Conservation (phyloP, 2,888 invertebrate species). For the Pedicia rivosa region DNA sequence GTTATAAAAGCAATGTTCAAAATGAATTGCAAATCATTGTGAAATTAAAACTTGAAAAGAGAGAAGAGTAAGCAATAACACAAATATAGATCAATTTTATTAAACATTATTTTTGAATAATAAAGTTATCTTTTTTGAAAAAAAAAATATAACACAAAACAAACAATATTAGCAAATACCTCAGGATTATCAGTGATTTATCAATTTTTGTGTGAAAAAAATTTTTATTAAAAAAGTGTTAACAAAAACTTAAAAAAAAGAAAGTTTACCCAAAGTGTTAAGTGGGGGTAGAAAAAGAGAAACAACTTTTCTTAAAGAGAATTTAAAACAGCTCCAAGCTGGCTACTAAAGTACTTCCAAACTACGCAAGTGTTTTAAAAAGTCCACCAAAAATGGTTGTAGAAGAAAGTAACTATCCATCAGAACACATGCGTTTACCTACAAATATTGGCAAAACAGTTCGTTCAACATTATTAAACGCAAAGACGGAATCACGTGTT, state of each 20-base stretch:
- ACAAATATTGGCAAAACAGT: slow-evolving; percentile 25
- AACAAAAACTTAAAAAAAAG: not conserved
- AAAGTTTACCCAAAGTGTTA: not conserved
- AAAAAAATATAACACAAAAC: not conserved
- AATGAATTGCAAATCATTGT: slow-evolving; percentile 1
- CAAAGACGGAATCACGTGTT: slow-evolving; percentile 27
- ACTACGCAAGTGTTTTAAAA: slow-evolving; percentile 10
- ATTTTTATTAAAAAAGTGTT: not conserved
- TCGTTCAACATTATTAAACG: slow-evolving; percentile 24
- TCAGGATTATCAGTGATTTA: slow-evolving; percentile 3
- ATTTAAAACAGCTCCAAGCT: slow-evolving; percentile 11
- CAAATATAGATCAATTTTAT: not conserved
- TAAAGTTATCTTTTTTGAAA: not conserved
- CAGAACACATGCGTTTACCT: slow-evolving; percentile 12
- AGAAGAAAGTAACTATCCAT: slow-evolving; percentile 13
- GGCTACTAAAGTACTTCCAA: slow-evolving; percentile 13
- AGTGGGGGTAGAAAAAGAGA: not conserved
- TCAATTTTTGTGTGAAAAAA: not conserved
- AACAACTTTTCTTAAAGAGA: slow-evolving; percentile 1
- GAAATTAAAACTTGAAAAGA: not conserved
- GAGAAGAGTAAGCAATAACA: not conserved
- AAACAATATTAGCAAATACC: not conserved
- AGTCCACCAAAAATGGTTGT: slow-evolving; percentile 12
- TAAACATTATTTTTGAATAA: not conserved
- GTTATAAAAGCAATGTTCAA: not conserved